A percentile compares a stretch with the other conserved stretches of the same genome.
Conservation (phyloP, 2,113 vertebrate genomes). For the Colaptes auratus region DNA sequence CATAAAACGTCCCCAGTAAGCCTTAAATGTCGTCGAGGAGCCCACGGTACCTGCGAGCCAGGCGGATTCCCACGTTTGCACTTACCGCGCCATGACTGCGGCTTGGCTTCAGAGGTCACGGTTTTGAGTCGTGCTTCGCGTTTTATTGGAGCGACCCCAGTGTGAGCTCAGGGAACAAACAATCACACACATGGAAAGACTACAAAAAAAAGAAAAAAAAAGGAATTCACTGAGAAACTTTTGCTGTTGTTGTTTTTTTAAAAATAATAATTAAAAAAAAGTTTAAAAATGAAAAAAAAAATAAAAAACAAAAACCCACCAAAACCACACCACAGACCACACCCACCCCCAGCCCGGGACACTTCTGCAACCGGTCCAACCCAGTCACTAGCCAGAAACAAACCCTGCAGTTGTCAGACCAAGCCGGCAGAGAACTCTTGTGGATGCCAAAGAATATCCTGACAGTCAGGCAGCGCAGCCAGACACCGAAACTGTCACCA, state of each 20-base stretch:
- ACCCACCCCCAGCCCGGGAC: slow-evolving; percentile 68
- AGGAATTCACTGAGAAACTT: slow-evolving; percentile 72
- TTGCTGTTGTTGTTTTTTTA: slow-evolving; percentile 71
- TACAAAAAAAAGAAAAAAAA: slow-evolving; percentile 3
- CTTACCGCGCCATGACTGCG: slow-evolving; percentile 66
- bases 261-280: slow-evolving; percentile 25
- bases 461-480: slow-evolving; percentile 82
- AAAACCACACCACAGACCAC: neutral
- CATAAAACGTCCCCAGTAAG: slow-evolving; percentile 70
- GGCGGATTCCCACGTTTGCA: slow-evolving; percentile 74
- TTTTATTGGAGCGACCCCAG: slow-evolving; percentile 81
- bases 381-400: slow-evolving; percentile 68
- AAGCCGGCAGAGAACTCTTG: slow-evolving; percentile 73
- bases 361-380: slow-evolving; percentile 78
- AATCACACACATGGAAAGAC: slow-evolving; percentile 62
- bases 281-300: neutral
- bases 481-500: slow-evolving; percentile 73
- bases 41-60: slow-evolving; percentile 64
- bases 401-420: slow-evolving; percentile 75
- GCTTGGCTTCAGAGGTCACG: slow-evolving; percentile 77
- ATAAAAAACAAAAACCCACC: neutral
- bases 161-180: slow-evolving; percentile 86
- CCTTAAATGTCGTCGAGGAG: slow-evolving; percentile 72
- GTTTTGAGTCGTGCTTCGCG: slow-evolving; percentile 67
- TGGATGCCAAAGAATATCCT: slow-evolving; percentile 86